A percentile compares a stretch with the other conserved stretches of the same genome.
Conservation (phyloP, 2,888 invertebrate genomes). For the Macrosiphum euphorbiae region DNA sequence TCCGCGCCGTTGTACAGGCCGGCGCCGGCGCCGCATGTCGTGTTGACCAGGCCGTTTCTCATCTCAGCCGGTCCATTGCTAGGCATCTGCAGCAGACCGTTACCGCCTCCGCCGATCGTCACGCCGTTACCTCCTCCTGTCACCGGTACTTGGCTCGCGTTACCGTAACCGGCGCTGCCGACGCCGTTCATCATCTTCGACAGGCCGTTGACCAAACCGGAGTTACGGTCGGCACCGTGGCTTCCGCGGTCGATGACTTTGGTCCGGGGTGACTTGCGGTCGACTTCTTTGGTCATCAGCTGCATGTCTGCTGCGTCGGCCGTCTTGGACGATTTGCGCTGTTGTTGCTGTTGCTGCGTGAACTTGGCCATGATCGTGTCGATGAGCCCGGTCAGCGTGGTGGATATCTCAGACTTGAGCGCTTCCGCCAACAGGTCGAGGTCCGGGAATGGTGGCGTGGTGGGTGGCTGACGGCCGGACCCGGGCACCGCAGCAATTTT, state of each 20-base stretch:
- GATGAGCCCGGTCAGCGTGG: conserved; percentile 85
- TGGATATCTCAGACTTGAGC: conserved; percentile 89
- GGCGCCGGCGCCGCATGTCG: not conserved
- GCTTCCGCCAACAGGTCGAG: conserved; percentile 91
- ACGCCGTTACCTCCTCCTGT: not conserved
- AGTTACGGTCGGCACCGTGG: conserved; percentile 67
- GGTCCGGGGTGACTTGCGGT: conserved; percentile 86
- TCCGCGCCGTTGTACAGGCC: conserved; percentile 51
- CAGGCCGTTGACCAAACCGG: conserved; percentile 70
- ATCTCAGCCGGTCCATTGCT: conserved; percentile 37
- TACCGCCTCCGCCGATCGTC: not conserved
- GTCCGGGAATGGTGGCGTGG: conserved; percentile 71
- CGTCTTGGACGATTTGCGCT: conserved; percentile 81
- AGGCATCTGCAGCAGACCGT: conserved; percentile 10
- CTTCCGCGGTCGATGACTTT: conserved; percentile 79
- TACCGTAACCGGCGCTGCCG: conserved; percentile 37
- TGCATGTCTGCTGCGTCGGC: conserved; percentile 82
- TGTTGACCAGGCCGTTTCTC: conserved; percentile 51
- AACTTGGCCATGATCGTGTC: conserved; percentile 90
- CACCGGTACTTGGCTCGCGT: not conserved
- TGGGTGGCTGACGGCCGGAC: not conserved
- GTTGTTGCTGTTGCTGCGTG: conserved; percentile 73
- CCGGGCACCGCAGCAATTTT: not conserved
- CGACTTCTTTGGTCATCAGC: conserved; percentile 87
- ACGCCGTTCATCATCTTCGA: conserved; percentile 52